Conservation (phyloP, 2,113 vertebrate genomes). For the Tachycineta bicolor region DNA sequence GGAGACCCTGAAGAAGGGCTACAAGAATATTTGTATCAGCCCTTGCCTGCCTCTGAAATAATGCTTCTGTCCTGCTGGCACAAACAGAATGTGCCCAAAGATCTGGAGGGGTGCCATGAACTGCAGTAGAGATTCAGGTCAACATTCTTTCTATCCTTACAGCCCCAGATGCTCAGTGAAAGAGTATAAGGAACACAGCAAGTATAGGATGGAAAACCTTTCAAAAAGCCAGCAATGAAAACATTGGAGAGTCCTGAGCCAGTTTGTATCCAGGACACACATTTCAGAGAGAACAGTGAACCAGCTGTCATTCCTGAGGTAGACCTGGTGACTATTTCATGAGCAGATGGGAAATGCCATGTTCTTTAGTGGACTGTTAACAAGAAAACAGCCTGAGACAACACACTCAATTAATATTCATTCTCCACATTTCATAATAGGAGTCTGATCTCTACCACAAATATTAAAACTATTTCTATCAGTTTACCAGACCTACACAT, state of each 20-base stretch:
- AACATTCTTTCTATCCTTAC: not conserved
- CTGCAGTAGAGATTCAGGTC: not conserved
- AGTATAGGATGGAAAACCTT: not conserved
- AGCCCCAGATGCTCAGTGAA: not conserved
- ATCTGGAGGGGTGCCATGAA: not conserved
- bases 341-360: constrained; percentile 20
- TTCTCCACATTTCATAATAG: not conserved
- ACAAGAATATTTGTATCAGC: not conserved
- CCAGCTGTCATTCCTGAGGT: not conserved
- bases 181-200: not conserved
- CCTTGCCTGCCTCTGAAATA: not conserved
- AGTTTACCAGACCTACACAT: not conserved
- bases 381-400: constrained; percentile 28
- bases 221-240: not conserved
- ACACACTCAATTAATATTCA: not conserved
- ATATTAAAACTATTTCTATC: not conserved
- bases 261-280: not conserved
- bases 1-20: not conserved
- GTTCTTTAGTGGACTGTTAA: not conserved
- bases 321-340: constrained; percentile 24
- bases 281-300: not conserved
- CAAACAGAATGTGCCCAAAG: not conserved
- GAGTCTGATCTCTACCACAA: not conserved
- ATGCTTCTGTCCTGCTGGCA: not conserved
- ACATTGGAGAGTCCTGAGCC: not conserved